Percentiles rank a stretch among this genome's conserved stretches.
Evolutionary conservation across 2,797 vertebrate genomes (phyloP).

Genomic region (Manis javanica): DNA sequence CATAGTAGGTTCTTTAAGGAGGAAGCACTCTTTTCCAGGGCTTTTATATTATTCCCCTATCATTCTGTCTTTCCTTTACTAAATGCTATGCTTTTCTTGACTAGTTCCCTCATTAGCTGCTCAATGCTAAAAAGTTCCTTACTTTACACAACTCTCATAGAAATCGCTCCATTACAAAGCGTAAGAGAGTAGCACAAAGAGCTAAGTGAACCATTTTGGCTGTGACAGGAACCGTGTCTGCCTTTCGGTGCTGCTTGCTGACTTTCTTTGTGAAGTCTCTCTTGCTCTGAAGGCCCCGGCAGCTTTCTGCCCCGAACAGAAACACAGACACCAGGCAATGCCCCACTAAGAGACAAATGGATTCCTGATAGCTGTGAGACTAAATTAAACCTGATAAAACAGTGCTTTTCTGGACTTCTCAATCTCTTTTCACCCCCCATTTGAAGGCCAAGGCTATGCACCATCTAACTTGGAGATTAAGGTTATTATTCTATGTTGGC

Average conservation of each 20-base stretch:
- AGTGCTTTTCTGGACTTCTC: neutral
- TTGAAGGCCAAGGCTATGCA: neutral
- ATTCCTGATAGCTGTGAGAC: neutral
- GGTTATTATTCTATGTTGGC: neutral
- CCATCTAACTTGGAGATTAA: conserved; percentile 1
- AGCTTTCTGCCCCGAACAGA: neutral
- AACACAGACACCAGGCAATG: neutral
- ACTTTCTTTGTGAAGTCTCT: conserved; percentile 47
- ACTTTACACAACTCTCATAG: conserved; percentile 32
- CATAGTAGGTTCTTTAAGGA: neutral
- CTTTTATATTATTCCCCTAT: conserved; percentile 1
- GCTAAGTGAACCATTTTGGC: conserved; percentile 46
- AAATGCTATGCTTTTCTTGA: conserved; percentile 44
- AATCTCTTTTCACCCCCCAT: neutral
- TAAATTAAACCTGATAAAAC: conserved; percentile 45
- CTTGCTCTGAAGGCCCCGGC: neutral
- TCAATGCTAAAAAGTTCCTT: conserved; percentile 33
- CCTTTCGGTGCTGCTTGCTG: neutral
- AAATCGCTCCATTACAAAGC: conserved; percentile 55
- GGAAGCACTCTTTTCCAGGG: neutral
- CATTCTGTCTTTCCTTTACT: conserved; percentile 23
- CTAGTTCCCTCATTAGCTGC: conserved; percentile 37
- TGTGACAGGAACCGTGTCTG: conserved; percentile 3
- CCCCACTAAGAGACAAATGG: conserved; percentile 1
- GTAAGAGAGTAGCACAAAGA: conserved; percentile 47